Evolutionary conservation across 2,888 invertebrate genomes (phyloP), one percentile per base, ranked within the genome.

Genomic region (Acanthacorydalis orientalis): DNA sequence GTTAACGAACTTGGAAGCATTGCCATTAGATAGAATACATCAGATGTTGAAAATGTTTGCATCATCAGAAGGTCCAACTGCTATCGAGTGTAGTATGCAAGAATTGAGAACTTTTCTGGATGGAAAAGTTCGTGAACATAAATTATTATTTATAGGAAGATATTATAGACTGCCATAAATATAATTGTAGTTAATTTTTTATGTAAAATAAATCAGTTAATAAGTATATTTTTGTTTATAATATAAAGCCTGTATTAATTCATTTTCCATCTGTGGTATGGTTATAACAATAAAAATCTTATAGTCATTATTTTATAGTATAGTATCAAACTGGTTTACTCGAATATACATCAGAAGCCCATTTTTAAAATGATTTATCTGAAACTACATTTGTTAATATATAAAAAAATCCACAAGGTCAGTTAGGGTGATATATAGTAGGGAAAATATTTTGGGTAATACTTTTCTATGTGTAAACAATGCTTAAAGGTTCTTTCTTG

Each of bases 41-140:
- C 89, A 91, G 61, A 95, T 95, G 92, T 65, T 96, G 51, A 90
- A 91, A 63, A 87, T 95, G 82, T 96, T 96, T 70, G 92, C 92
- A 1, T 89, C 91, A 34, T 89, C 91, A 34, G 90, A 91, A 68
- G 91, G 90, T 9, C 86, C 90, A 0, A 75, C 77, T 1, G 80
- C 85, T 0, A 81, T 86, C 11, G 93, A 95, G 60, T 92, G 91
- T 59, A 87, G 84, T 54, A 69, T 89, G 47, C 84, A 86, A 51
- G 92, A 95, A 63, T 68, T 96, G 23, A 78, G 87, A 57, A 79
- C 83, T 57, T 95, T 95, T 64, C 70, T 96, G 32, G 93, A 95
- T 61, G 78, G 84, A 33, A 95, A 95, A 77, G 93, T 95, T 2
- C 73, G 88, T 50, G 90, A 89, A 56, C 91, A 93, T 63, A 83